Conservation (phyloP, 2,888 invertebrate genomes). For the Polietes domitor region DNA sequence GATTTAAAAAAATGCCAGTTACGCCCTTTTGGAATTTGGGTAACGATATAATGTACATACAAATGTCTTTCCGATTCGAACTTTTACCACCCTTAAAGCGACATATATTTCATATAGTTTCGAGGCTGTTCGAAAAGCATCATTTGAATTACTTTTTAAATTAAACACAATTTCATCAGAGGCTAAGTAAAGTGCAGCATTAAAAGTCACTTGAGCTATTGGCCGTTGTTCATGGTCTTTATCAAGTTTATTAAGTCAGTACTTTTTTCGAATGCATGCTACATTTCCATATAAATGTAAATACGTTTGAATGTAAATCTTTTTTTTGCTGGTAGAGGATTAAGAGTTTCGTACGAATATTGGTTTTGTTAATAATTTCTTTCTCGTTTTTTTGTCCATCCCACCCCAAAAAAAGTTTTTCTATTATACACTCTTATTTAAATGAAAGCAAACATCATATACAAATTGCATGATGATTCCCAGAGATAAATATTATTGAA, state of each 20-base stretch:
- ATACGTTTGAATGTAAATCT: not conserved
- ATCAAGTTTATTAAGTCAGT: not conserved
- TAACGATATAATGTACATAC: no score
- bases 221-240: no score
- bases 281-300: not conserved
- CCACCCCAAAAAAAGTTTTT: not conserved
- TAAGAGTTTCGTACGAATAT: slow-evolving; percentile 3
- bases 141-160: no score
- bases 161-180: no score
- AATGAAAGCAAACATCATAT: slow-evolving; percentile 37
- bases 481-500: slow-evolving; percentile 54
- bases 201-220: no score
- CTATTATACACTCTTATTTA: not conserved
- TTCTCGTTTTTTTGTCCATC: not conserved
- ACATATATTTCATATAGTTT: no score
- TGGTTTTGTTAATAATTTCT: slow-evolving; percentile 12
- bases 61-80: no score
- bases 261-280: slow-evolving; percentile 9
- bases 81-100: no score
- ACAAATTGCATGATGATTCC: slow-evolving; percentile 58
- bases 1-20: no score
- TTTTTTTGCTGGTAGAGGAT: not conserved
- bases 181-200: no score
- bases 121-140: no score
- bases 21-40: no score